Base-by-base conservation (phyloP, 2,888 invertebrate genomes). In the Meloe dianella region DNA sequence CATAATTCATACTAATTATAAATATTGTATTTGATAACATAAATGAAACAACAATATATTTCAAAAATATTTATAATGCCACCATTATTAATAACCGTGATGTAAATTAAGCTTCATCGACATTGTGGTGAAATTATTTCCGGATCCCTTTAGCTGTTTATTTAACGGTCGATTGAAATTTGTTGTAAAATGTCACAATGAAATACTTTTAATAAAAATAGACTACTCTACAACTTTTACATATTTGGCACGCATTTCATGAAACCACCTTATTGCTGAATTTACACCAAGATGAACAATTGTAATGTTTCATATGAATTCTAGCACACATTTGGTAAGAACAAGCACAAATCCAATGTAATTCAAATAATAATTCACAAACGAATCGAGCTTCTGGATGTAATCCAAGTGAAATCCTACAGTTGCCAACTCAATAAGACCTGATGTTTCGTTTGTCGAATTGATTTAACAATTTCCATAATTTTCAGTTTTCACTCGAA, bases 331-430 rank as follows among this genome's bases (percentile, higher is more conserved):
- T 54, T 54, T 54, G 1, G 54, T 27, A 10, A 54, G 27, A 54
- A 54, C 54, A 54, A 54, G 27, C 14, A 27, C 54, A 54, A 24
- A n/a, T 27, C 54, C 24, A 54, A 54, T 54, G 54, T 54, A 54
- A 54, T 54, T 54, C 54, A 27, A 54, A 54, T 27, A 54, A 54
- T 54, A 54, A 54, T 54, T 54, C 54, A 54, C 54, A 54, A 54
- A 27, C 54, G 54, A 54, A 54, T 54, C 27, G 54, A 54, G 14
- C n/a, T 54, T 54, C 54, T 54, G 54, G 54, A 54, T 54, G 27
- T 54, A 2, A 54, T 54, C 54, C 54, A 54, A 54, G 24, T 54
- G 27, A 54, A 54, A 54, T 54, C 54, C 27, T 24, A 54, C 54
- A 54, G 27, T 54, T 54, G 54, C 54, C 54, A 54, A 27, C 54